These are phyloP conservation scores for Vulpes lagopus DNA, from an alignment of 2,113 vertebrate species.

Conservation along the genomic window DNA sequence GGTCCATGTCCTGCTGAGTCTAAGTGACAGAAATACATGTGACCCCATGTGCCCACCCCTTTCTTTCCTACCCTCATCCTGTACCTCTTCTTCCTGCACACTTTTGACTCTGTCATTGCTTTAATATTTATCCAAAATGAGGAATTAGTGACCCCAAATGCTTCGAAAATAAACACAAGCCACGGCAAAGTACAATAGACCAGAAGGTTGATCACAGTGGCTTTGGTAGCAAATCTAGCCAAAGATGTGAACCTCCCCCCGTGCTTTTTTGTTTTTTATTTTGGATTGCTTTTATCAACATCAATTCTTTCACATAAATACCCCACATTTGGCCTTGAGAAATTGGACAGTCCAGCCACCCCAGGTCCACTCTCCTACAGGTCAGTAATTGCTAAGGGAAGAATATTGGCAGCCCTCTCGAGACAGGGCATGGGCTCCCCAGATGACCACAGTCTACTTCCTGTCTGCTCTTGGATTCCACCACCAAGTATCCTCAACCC, in stretches of 20 bases:
- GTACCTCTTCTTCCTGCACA: neutral
- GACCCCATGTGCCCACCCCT: too few relatives aligned
- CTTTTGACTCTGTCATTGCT: neutral
- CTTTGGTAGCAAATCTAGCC: neutral
- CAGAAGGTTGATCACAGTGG: neutral
- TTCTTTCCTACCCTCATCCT: neutral
- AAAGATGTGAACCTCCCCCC: rapidly evolving
- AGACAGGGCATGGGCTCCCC: neutral
- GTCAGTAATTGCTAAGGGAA: neutral
- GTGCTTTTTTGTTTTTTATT: neutral
- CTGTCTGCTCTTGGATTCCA: neutral
- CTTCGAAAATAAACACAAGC: neutral
- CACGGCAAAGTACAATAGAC: too few relatives aligned
- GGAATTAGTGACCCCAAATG: too few relatives aligned
- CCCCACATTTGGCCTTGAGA: neutral
- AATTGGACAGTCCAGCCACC: neutral
- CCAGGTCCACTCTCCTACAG: rapidly evolving
- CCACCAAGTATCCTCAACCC: neutral
- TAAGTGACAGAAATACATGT: rapidly evolving
- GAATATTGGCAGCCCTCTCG: rapidly evolving
- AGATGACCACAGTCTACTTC: neutral
- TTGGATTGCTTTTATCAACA: neutral
- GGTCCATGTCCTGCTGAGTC: neutral
- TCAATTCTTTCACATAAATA: neutral
- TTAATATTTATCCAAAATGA: neutral